Evolutionary conservation across 2,797 vertebrate species (phyloP), one percentile per base, ranked within the genome.

Genomic region (Muraenolepis orangiensis): DNA sequence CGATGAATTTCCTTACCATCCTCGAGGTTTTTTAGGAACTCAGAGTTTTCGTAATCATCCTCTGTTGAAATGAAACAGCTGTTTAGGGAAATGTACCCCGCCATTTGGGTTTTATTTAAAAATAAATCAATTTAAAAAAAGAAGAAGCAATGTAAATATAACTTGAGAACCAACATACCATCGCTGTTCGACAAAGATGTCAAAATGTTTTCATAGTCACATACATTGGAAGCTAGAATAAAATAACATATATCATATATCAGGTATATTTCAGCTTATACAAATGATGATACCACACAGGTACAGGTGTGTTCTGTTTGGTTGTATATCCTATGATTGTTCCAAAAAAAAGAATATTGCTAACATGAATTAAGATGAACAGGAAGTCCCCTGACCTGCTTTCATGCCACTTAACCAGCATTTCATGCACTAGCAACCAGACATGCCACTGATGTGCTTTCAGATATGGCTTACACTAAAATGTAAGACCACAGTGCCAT

Each of bases 21-120:
- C 23, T 12, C 10, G 26, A 64, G 4, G 57, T 64, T 64, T 26
- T 64, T 26, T 38, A 89, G 72, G 73, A 80, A 92, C 0, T 73
- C 72, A 0, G 82, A 3, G 80, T 92, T 92, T 75, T 89, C 88
- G 6, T 92, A 92, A 73, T 91, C 90, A 0, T 89, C 84, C 0
- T 80, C 85, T 0, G 89, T 88, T 90, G 83, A 82, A 72, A 10
- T 31, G 29, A 73, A 68, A 72, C 42, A 67, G 2, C 2, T 40
- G 8, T 67, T 71, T 74, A 6, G 74, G 72, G 26, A 40, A 23
- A 42, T 36, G 18, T 23, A 64, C 1, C 5, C 51, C 18, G n/a
- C 23, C 57, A 64, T 64, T 26, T 64, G 46, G 7, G 46, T 51
- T 23, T 10, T 20, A 10, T 61, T 0, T 0, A 26, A 61, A 23